Conservation (phyloP, 92 coral and sea anemone genomes). For the Blastomussa wellsi region DNA sequence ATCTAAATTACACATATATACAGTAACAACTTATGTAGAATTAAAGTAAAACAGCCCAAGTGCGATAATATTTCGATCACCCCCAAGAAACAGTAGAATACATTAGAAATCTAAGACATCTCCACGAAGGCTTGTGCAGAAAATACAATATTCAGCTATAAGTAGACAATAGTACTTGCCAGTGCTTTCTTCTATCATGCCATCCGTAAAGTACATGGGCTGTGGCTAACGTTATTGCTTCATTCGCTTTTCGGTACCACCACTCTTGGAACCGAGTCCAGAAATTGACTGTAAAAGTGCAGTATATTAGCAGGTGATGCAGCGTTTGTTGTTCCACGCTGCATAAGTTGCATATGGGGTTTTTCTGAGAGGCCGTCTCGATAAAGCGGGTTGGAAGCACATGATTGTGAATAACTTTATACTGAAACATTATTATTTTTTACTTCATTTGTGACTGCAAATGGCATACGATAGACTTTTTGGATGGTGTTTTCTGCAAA, state of each 20-base stretch:
- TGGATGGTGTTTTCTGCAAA: too few species aligned
- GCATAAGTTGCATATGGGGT: conserved; percentile 6
- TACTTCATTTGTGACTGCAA: too few species aligned
- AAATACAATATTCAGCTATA: background rate
- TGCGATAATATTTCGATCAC: too few species aligned
- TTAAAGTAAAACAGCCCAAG: too few species aligned
- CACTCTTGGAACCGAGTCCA: conserved; percentile 4
- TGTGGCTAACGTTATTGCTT: conserved; percentile 6
- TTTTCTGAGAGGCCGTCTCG: background rate
- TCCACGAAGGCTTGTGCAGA: too few species aligned
- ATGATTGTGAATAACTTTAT: conserved; percentile 2
- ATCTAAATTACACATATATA: too few species aligned
- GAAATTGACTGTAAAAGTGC: background rate
- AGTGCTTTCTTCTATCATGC: conserved; percentile 1
- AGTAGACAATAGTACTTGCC: background rate
- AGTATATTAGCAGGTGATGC: conserved; percentile 17
- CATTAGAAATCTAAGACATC: too few species aligned
- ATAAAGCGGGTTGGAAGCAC: conserved; percentile 6
- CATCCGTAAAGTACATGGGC: background rate
- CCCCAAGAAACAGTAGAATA: too few species aligned
- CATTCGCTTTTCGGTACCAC: conserved; percentile 10
- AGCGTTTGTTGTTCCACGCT: background rate
- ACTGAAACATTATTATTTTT: too few species aligned
- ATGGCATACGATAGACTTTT: too few species aligned
- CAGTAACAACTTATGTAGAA: too few species aligned